These are phyloP conservation scores for Erebia aethiops DNA, from an alignment of 2,888 invertebrate species.

Conservation along the genomic window DNA sequence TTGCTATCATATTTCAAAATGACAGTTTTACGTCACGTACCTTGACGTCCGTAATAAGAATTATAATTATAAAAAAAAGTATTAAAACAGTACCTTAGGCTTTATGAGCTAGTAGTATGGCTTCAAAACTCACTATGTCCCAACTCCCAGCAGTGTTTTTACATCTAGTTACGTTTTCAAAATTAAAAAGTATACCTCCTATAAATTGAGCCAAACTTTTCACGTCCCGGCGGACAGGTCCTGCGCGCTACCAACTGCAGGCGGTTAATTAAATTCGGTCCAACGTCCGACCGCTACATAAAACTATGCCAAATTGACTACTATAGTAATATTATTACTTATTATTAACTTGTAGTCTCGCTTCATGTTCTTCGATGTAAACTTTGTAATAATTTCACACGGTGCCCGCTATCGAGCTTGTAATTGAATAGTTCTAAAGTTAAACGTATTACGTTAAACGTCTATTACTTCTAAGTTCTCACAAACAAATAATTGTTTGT, in stretches of 20 bases:
- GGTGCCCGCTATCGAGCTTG: constrained; percentile 27
- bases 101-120: too few relatives aligned
- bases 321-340: constrained; percentile 58
- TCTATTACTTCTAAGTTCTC: too few relatives aligned
- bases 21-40: too few relatives aligned
- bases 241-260: constrained; percentile 58
- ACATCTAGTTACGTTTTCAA: too few relatives aligned
- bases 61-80: too few relatives aligned
- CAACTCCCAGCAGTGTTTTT: too few relatives aligned
- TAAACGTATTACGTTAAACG: too few relatives aligned
- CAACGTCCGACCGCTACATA: constrained; percentile 58
- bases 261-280: constrained; percentile 76
- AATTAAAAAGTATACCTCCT: not conserved
- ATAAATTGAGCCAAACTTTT: constrained; percentile 39
- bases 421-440: constrained; percentile 8
- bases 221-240: constrained; percentile 62
- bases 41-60: too few relatives aligned
- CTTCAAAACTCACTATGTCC: too few relatives aligned
- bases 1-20: too few relatives aligned
- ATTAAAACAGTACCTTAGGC: too few relatives aligned
- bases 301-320: constrained; percentile 63
- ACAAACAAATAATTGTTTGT: too few relatives aligned
- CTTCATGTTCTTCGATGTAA: constrained; percentile 30
- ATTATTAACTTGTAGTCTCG: constrained; percentile 45
- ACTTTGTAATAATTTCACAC: constrained; percentile 31